Evolutionary conservation across 2,888 invertebrate genomes (phyloP), one percentile per base, ranked within the genome.

Genomic region (Ecdyonurus torrentis): DNA sequence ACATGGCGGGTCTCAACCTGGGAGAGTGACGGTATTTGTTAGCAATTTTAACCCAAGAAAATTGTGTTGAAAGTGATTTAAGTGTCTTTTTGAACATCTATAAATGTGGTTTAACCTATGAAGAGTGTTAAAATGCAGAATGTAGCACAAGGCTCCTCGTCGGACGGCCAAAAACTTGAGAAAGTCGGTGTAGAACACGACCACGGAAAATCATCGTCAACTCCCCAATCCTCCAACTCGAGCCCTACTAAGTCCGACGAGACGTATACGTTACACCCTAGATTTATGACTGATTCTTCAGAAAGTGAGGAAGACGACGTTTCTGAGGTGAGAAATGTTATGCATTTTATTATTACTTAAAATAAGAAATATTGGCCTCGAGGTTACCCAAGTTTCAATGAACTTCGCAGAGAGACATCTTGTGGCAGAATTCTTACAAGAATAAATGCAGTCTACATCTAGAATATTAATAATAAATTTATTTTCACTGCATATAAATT

Each of bases 301-400:
- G 93, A 91, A 81, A 93, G 92, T 77, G 94, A 94, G 78, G 93
- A 93, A 79, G 94, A 93, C 77, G 93, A 93, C 79, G 91, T 91
- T 76, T 93, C 92, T 73, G 93, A 93, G 91, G 93, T 94, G 86
- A 84, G 73, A 64, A 63, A 22, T 25, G 63, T 62, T 59, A 53
- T n/a, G n/a, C n/a, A n/a, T 52, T 61, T 58, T 53, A 23, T 55
- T 60, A 25, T 25, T 55, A 37, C 23, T 23, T 15, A 58, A 53
- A 53, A 58, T 61, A 58, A 65, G 64, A 62, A 65, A 60, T 52
- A 62, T 55, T 65, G 66, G 66, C 64, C 65, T 65, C 64, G 64
- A 64, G 65, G 66, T 61, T 61, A 55, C 52, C 65, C 60, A 66
- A 63, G 67, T 67, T 67, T 67, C 78, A 75, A 80, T 81, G 81